Base-by-base conservation (phyloP, 2,888 invertebrate genomes). In the Microctonus aethiopoides region DNA sequence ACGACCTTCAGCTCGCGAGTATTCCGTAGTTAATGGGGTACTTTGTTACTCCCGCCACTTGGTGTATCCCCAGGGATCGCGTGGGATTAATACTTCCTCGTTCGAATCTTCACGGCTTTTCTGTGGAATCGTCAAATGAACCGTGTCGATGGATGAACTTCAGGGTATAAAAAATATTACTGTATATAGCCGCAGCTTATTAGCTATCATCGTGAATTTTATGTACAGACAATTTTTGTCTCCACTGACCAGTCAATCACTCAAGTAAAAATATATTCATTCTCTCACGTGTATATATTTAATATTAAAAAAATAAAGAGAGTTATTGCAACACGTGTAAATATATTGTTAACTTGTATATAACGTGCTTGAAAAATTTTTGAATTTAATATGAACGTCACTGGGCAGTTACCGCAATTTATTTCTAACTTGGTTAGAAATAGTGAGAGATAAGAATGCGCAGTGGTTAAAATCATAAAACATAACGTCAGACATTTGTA, bases 81-180 rank as follows among this genome's bases (percentile, higher is more conserved):
- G 56, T 69, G 74, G 76, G 75, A 82, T 79, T 79, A 79, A 80
- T 80, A 78, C 80, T 83, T 83, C 79, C 82, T 79, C 75, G 77
- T 80, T 78, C 74, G 77, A 77, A 80, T 77, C 76, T 75, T 76
- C 75, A 76, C 74, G 73, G 74, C 68, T 73, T 71, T 74, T 71
- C 63, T 65, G 16, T 62, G 59, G 67, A 71, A 73, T 73, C 52
- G 66, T 66, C 69, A 68, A 75, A 72, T 61, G 64, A 64, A 66
- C 63, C 62, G 57, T 72, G 66, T 16, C 64, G 54, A 60, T 71
- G 41, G 36, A 68, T 29, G 29, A 41, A 57, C 26, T 39, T 24
- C 26, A 54, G 46, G 56, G 29, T n/a, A n/a, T n/a, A n/a, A n/a
- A n/a, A n/a, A n/a, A n/a, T n/a, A n/a, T n/a, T n/a, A n/a, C n/a